A percentile compares a stretch with the other conserved stretches of the same genome.
phyloP scores from a whole-genome alignment of 1,140 invertebrate genomes.

The Drosophila sechellia region DNA sequence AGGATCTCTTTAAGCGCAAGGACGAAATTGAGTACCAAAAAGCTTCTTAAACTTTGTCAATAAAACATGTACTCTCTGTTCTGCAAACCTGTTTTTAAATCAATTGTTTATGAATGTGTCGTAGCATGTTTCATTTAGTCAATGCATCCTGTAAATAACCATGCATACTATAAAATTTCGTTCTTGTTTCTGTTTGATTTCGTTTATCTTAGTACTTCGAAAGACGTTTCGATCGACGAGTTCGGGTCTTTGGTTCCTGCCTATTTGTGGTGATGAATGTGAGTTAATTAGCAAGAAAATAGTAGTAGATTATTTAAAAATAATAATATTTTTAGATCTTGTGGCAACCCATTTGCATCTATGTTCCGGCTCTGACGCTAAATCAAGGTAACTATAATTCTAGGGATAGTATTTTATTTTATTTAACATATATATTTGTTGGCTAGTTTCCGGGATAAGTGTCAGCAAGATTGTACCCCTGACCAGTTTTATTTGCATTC shows the following conservation, averaged over 20 bases:
- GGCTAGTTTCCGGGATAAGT: conserved; percentile 89
- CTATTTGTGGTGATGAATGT: conserved; percentile 90
- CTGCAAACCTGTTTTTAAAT: conserved; percentile 30
- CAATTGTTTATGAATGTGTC: conserved; percentile 1
- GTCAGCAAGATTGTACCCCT: conserved; percentile 88
- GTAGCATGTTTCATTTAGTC: not conserved
- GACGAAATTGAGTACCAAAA: not conserved
- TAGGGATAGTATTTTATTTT: too few relatives aligned
- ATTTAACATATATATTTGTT: conserved; percentile 25
- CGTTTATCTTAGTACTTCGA: conserved; percentile 89
- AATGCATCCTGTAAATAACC: conserved; percentile 36
- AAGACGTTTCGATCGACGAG: conserved; percentile 89
- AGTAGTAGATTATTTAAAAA: too few relatives aligned
- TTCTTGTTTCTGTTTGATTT: conserved; percentile 23
- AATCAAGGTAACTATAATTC: conserved; percentile 87
- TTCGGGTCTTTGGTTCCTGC: conserved; percentile 89
- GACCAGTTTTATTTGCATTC: conserved; percentile 91
- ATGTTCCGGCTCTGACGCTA: conserved; percentile 92
- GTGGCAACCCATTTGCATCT: conserved; percentile 90
- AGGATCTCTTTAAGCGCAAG: conserved; percentile 59
- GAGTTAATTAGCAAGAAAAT: conserved; percentile 66
- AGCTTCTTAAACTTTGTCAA: conserved; percentile 10
- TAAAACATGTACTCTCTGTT: conserved; percentile 5
- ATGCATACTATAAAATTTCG: conserved; percentile 12
- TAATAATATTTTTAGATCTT: conserved; percentile 84